phyloP scores from a whole-genome alignment of 2,797 vertebrate genomes.

The Aphelocoma californica region DNA sequence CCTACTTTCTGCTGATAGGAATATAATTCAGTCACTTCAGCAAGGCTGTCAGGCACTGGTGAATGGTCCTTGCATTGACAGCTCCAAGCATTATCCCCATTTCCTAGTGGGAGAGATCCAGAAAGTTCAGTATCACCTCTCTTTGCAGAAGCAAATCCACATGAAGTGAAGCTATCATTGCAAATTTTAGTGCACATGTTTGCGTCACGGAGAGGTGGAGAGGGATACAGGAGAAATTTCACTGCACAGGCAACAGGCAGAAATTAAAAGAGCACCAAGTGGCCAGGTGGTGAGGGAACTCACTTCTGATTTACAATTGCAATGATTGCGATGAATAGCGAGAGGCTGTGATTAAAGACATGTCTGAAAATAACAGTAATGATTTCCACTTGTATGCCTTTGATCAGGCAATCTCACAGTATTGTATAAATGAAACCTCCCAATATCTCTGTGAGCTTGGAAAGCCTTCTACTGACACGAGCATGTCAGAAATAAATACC shows the following conservation, averaged over 20 bases:
- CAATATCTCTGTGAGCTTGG: constrained; percentile 24
- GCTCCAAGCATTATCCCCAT: background rate
- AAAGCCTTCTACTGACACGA: constrained; percentile 45
- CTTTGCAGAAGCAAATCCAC: constrained; percentile 33
- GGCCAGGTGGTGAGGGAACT: constrained; percentile 50
- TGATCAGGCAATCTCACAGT: constrained; percentile 51
- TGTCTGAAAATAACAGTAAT: constrained; percentile 64
- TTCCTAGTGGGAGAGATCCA: background rate
- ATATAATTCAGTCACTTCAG: constrained; percentile 26
- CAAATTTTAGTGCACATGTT: background rate
- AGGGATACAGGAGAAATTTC: background rate
- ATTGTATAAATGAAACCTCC: constrained; percentile 49
- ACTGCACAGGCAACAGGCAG: background rate
- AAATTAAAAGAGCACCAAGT: constrained; percentile 30
- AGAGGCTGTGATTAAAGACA: constrained; percentile 43
- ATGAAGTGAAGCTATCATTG: background rate
- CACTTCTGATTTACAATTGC: constrained; percentile 50
- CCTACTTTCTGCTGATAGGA: constrained; percentile 7
- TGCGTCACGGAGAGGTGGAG: background rate
- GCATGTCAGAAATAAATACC: constrained; percentile 36
- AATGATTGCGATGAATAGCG: constrained; percentile 52
- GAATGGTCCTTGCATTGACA: background rate
- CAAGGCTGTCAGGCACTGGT: background rate
- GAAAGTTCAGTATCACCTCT: constrained; percentile 26
- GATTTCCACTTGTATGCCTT: constrained; percentile 60